Conservation (phyloP, 2,888 invertebrate species). For the Protula sp. region DNA sequence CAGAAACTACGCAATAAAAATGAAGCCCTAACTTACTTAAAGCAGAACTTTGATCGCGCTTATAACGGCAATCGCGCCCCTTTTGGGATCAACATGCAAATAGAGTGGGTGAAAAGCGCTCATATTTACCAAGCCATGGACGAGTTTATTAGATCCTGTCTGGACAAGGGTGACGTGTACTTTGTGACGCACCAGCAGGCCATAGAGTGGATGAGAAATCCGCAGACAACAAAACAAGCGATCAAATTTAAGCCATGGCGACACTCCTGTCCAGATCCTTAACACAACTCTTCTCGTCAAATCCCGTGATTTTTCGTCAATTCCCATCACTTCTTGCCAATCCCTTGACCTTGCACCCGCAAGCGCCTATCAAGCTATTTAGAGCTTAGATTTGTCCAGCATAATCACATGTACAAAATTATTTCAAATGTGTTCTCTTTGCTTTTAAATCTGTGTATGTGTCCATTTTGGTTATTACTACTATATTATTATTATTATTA, state of each 20-base stretch:
- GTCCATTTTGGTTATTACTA: too few species aligned
- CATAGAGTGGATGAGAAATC: constrained; percentile 8
- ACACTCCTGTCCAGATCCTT: not conserved
- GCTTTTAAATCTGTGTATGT: too few species aligned
- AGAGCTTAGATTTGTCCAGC: too few species aligned
- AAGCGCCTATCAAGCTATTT: too few species aligned
- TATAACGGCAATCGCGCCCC: constrained; percentile 68
- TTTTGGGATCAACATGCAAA: constrained; percentile 75
- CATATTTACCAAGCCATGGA: constrained; percentile 1
- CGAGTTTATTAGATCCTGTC: not conserved
- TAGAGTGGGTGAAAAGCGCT: constrained; percentile 65
- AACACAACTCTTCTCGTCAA: too few species aligned
- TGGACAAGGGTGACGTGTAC: constrained; percentile 8
- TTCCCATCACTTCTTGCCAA: too few species aligned
- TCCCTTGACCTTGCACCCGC: too few species aligned
- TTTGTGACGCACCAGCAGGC: constrained; percentile 6
- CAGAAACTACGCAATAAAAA: constrained; percentile 28
- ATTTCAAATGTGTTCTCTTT: too few species aligned
- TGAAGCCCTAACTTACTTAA: constrained; percentile 56
- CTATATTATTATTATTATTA: too few species aligned
- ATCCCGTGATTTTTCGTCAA: too few species aligned
- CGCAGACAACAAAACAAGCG: constrained; percentile 1
- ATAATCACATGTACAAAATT: too few species aligned
- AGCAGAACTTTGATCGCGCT: constrained; percentile 70
- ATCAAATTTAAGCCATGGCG: not conserved